These are phyloP conservation scores for Limanda limanda DNA, from an alignment of 2,113 vertebrate genomes.

Conservation along the genomic window DNA sequence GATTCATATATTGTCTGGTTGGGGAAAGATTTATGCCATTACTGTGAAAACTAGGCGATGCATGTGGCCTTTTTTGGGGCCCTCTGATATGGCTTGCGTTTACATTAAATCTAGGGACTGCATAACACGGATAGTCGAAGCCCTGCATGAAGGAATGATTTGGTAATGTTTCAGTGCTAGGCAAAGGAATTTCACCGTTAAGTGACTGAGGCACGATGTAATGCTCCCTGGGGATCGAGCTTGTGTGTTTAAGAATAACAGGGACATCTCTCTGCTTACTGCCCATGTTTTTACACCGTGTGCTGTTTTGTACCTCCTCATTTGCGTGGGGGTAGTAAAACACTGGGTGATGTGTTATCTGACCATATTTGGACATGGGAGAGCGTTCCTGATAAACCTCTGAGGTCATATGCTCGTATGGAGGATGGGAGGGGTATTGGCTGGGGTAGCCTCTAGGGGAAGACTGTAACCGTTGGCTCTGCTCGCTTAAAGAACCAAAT, in stretches of 20 bases:
- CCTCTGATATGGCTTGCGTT: conserved; percentile 54
- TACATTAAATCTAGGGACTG: conserved; percentile 70
- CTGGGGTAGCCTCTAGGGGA: conserved; percentile 63
- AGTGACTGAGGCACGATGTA: conserved; percentile 53
- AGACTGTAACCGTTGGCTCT: conserved; percentile 74
- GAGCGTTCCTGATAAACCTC: conserved; percentile 79
- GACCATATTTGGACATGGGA: conserved; percentile 72
- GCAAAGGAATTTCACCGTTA: conserved; percentile 65
- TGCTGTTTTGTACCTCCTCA: conserved; percentile 75
- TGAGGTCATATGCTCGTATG: conserved; percentile 78
- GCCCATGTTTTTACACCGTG: conserved; percentile 57
- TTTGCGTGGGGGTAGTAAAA: conserved; percentile 81
- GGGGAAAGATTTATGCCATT: conserved; percentile 25
- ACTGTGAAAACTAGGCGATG: conserved; percentile 31
- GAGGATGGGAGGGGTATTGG: conserved; percentile 63
- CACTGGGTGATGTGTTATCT: conserved; percentile 74
- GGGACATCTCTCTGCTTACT: conserved; percentile 65
- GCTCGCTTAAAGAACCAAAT: conserved; percentile 67
- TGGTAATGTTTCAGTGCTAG: conserved; percentile 47
- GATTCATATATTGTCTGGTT: conserved; percentile 34
- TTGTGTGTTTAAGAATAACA: conserved; percentile 58
- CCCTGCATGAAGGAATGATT: conserved; percentile 64
- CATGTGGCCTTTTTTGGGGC: conserved; percentile 54
- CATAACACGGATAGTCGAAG: conserved; percentile 61
- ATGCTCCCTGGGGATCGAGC: conserved; percentile 69